Evolutionary conservation across 2,888 invertebrate genomes (phyloP), one percentile per base, ranked within the genome.

Genomic region (Campoplex capitator): DNA sequence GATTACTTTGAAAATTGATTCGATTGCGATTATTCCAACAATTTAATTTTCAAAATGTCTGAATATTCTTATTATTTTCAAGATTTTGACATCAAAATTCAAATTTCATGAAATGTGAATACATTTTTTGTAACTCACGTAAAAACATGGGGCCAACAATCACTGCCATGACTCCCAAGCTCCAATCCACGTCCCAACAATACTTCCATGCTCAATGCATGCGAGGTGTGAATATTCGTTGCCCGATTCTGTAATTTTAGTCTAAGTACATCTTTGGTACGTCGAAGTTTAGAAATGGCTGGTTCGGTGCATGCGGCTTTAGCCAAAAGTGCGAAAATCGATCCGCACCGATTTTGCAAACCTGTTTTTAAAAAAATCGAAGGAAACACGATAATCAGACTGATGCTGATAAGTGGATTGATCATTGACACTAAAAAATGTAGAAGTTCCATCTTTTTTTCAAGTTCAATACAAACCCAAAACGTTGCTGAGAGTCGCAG

Each of bases 91-190:
- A 1, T 7, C 0, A 0, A 51, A 51, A 51, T 51, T 23, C 48
- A n/a, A 51, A 13, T 45, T 3, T 16, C 16, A 6, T 4, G 0
- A 0, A 28, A 16, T n/a, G 6, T 32, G 6, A 32, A 62, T 6
- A 62, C 32, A 32, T 68, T 32, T 68, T 77, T 42, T 23, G 42
- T 23, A 38, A 82, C 92, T 90, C 91, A 95, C 91, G 97, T 97
- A 93, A 99, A 98, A 86, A 99, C 98, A 93, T 99, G 98, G 88
- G 98, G 97, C 99, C 99, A 99, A 92, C 99, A 99, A 89, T 98
- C 98, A 28, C 98, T 96, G 42, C 98, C 98, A 92, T 98, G 98
- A 58, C 98, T 98, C 6, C 98, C 99, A 9, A 99, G 96, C 92
- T 99, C 98, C 76, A 99, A 95, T 2, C 99, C 98, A 86, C 97